Conservation (phyloP, 2,797 vertebrate genomes). For the Yasuhikotakia modesta region DNA sequence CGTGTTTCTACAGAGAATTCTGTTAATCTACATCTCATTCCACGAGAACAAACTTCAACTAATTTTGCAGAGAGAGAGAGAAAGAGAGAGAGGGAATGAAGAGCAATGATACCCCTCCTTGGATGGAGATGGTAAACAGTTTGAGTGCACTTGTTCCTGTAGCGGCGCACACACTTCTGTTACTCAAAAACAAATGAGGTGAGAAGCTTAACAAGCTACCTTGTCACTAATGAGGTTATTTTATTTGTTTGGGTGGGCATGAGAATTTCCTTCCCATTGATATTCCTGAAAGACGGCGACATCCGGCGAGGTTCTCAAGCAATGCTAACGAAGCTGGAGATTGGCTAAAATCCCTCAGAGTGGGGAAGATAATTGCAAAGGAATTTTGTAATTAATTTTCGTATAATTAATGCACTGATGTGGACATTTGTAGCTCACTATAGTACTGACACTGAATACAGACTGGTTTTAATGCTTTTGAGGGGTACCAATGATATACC, state of each 20-base stretch:
- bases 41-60: constrained; percentile 36
- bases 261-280: constrained; percentile 69
- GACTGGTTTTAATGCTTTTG: constrained; percentile 4
- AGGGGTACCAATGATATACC: not conserved
- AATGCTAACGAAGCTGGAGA: constrained; percentile 16
- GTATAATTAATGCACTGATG: constrained; percentile 14
- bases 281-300: constrained; percentile 23
- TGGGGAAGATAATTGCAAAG: constrained; percentile 17
- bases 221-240: constrained; percentile 63
- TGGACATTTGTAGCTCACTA: not conserved
- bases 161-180: constrained; percentile 42
- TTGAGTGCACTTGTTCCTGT: constrained; percentile 66
- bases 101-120: constrained; percentile 55
- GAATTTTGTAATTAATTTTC: constrained; percentile 33
- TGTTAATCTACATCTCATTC: too few species aligned
- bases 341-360: constrained; percentile 15
- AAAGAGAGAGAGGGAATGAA: too few species aligned
- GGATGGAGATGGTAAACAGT: constrained; percentile 65
- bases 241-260: constrained; percentile 52
- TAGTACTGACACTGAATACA: not conserved
- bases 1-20: constrained; percentile 31
- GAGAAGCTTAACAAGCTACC: constrained; percentile 70
- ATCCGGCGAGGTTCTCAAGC: constrained; percentile 12
- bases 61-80: constrained; percentile 26
- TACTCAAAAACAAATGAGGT: constrained; percentile 71